phyloP scores from a whole-genome alignment of 2,888 invertebrate species.

The Sabellastarte sp. region DNA sequence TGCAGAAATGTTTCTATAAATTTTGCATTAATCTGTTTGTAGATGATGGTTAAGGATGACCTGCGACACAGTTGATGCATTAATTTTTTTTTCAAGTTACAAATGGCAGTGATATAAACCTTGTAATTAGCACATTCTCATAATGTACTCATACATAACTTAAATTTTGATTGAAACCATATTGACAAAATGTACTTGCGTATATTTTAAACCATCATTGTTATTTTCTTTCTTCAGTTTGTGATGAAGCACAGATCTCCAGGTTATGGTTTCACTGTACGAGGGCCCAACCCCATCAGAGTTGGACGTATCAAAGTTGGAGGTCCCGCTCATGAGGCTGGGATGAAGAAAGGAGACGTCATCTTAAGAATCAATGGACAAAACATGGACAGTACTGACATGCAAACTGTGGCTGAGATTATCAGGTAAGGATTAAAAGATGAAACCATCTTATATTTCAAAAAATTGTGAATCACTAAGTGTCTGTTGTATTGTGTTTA shows the following conservation, averaged over 20 bases:
- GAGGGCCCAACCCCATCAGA: not conserved
- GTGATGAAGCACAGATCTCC: not conserved
- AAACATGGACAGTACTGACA: conserved; percentile 26
- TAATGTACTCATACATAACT: too few relatives aligned
- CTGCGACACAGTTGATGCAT: too few relatives aligned
- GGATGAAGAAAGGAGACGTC: conserved; percentile 49
- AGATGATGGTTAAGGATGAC: too few relatives aligned
- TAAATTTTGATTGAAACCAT: not conserved
- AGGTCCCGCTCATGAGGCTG: conserved; percentile 44
- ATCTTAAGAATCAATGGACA: conserved; percentile 53
- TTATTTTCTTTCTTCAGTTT: not conserved
- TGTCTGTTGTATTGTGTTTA: too few relatives aligned
- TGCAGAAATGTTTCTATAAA: too few relatives aligned
- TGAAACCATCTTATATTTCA: too few relatives aligned
- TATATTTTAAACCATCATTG: not conserved
- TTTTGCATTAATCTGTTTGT: too few relatives aligned
- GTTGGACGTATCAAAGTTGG: conserved; percentile 1
- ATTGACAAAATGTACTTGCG: not conserved
- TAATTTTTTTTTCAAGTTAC: too few relatives aligned
- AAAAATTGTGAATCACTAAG: too few relatives aligned
- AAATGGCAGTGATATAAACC: too few relatives aligned
- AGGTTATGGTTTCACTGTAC: conserved; percentile 1
- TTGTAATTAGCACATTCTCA: too few relatives aligned
- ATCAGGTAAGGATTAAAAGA: not conserved
- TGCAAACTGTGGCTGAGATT: not conserved